phyloP scores from a whole-genome alignment of 1,140 invertebrate genomes.

The Drosophila erecta region DNA sequence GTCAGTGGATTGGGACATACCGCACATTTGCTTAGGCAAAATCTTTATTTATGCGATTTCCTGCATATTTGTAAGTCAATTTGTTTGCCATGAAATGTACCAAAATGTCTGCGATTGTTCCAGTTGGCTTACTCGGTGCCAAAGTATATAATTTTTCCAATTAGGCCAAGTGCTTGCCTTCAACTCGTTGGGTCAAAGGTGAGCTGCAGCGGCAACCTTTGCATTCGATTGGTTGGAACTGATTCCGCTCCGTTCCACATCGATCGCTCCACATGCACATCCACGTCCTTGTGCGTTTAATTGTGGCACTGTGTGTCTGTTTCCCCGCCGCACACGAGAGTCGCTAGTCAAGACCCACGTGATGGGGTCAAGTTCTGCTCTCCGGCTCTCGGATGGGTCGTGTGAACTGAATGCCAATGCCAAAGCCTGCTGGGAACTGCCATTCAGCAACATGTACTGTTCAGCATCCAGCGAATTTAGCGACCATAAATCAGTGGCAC shows the following conservation, averaged over 20 bases:
- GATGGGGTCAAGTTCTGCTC: neutral
- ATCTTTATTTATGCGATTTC: neutral
- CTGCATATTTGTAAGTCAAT: neutral
- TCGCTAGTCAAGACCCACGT: conserved; percentile 12
- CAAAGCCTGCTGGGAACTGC: conserved; percentile 2
- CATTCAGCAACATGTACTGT: neutral
- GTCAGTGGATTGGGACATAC: no score
- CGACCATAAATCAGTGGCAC: conserved; percentile 39
- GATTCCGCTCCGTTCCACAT: conserved; percentile 3
- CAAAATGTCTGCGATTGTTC: neutral
- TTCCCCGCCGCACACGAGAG: neutral
- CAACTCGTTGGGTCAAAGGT: neutral
- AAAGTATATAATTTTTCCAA: neutral
- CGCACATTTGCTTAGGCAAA: neutral
- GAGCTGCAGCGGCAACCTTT: conserved; percentile 2
- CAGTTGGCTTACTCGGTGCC: neutral
- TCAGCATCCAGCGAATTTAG: conserved; percentile 21
- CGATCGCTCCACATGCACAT: conserved; percentile 19
- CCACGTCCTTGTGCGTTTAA: conserved; percentile 21
- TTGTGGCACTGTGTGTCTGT: conserved; percentile 14
- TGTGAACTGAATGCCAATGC: conserved; percentile 28
- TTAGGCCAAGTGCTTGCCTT: neutral
- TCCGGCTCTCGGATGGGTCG: conserved; percentile 3
- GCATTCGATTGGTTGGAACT: neutral
- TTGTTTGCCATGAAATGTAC: neutral